Conservation (phyloP, 2,113 vertebrate species). For the Melanotaenia duboulayi region DNA sequence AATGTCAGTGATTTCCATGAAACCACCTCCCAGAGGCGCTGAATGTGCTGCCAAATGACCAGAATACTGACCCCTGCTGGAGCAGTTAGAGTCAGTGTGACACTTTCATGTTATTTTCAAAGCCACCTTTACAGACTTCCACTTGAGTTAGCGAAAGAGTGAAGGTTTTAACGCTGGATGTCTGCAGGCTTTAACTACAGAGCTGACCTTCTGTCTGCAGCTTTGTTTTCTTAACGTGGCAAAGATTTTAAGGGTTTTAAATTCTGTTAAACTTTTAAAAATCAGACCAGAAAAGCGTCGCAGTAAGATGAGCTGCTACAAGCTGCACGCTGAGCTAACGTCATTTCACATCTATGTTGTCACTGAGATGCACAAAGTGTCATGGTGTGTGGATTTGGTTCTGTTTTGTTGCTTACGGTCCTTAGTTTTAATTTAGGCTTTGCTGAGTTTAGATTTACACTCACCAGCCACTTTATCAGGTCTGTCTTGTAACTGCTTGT, state of each 20-base stretch:
- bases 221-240: neutral
- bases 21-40: conserved; percentile 56
- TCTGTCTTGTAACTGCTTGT: too few species aligned
- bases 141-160: conserved; percentile 13
- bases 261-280: neutral
- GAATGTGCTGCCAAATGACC: conserved; percentile 65
- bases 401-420: too few species aligned
- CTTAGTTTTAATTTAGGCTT: too few species aligned
- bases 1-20: conserved; percentile 49
- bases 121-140: conserved; percentile 1
- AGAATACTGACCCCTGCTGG: conserved; percentile 62
- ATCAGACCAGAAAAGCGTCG: neutral
- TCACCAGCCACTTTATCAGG: too few species aligned
- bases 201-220: neutral
- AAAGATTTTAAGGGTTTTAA: too few species aligned
- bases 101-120: conserved; percentile 36
- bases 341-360: neutral
- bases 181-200: neutral
- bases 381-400: too few species aligned
- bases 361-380: too few species aligned
- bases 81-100: conserved; percentile 43
- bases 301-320: neutral
- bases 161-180: neutral
- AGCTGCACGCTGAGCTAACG: neutral
- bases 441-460: too few species aligned